These are phyloP conservation scores for Diploptera punctata DNA, from an alignment of 2,888 invertebrate species.

Conservation along the genomic window DNA sequence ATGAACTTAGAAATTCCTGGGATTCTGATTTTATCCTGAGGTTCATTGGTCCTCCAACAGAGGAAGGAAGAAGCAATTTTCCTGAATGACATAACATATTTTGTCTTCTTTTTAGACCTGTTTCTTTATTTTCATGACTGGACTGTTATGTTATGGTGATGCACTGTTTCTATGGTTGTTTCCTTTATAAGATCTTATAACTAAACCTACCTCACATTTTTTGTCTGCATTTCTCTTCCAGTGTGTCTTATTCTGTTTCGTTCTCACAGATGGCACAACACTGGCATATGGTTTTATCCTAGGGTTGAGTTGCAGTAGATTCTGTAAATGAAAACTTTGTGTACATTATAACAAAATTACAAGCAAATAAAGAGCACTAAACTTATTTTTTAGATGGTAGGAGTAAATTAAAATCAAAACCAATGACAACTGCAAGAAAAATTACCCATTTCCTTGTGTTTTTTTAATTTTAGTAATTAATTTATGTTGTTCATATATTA, in stretches of 20 bases:
- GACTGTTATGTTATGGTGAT: neutral
- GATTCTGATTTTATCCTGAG: neutral
- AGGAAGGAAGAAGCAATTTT: no score
- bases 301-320: conserved; percentile 86
- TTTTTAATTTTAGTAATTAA: no score
- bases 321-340: conserved; percentile 71
- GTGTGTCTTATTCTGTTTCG: conserved; percentile 87
- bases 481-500: no score
- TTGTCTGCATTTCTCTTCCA: conserved; percentile 95
- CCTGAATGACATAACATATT: neutral
- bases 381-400: no score
- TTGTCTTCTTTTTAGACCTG: neutral
- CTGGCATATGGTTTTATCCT: conserved; percentile 76
- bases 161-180: neutral
- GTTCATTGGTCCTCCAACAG: neutral
- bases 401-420: no score
- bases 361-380: no score
- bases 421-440: no score
- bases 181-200: no score
- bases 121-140: neutral
- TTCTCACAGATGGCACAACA: conserved; percentile 81
- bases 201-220: conserved; percentile 76
- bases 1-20: neutral
- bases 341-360: no score
- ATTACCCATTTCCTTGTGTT: no score